These are phyloP conservation scores for Centropus unirufus DNA, from an alignment of 2,113 vertebrate species.

Conservation along the genomic window DNA sequence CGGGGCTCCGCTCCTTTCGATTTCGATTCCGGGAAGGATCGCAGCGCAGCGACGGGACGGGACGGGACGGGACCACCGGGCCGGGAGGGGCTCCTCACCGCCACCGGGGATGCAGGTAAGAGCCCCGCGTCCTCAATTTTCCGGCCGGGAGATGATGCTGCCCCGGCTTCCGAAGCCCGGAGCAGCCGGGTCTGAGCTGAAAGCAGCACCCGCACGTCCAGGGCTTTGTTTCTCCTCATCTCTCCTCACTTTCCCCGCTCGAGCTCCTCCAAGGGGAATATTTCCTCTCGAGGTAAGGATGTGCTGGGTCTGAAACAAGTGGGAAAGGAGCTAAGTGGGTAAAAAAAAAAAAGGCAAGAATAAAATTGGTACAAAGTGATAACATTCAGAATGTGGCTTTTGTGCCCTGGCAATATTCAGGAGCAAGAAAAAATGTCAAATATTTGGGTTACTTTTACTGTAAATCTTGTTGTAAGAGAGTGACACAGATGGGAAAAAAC, in stretches of 20 bases:
- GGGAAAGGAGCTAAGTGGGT: background rate
- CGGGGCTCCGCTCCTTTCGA: conserved; percentile 82
- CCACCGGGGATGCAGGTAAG: conserved; percentile 81
- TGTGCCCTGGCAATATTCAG: background rate
- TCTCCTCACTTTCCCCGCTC: accelerated
- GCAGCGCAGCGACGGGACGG: background rate
- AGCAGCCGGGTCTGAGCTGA: background rate
- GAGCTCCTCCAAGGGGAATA: accelerated
- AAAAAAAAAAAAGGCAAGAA: background rate
- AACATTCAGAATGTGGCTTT: background rate
- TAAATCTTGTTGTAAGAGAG: accelerated
- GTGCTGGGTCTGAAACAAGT: accelerated
- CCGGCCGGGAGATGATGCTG: no score
- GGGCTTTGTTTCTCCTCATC: accelerated
- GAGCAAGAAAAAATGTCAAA: background rate
- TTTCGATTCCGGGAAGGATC: conserved; percentile 87
- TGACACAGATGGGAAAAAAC: accelerated
- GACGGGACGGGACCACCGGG: background rate
- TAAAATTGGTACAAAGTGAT: background rate
- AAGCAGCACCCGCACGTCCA: background rate
- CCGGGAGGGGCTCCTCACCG: background rate
- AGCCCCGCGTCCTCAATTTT: background rate
- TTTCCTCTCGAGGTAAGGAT: background rate
- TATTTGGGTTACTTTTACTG: background rate
- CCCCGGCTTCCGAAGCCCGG: background rate